phyloP scores from a whole-genome alignment of 2,797 vertebrate genomes.

The Gymnocypris eckloni region DNA sequence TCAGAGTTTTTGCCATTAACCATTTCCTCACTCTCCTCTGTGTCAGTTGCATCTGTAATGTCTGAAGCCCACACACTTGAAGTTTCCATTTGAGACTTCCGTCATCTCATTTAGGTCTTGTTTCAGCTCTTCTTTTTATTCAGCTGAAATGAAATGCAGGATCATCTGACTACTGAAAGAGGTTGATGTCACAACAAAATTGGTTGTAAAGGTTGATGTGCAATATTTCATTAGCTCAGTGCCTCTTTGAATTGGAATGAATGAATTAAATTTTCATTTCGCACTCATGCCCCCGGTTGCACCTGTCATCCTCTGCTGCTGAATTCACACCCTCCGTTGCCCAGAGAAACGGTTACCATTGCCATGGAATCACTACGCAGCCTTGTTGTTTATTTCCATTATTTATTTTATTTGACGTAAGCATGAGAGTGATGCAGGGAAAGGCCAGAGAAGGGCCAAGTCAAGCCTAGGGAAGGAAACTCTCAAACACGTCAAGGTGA shows the following conservation, averaged over 20 bases:
- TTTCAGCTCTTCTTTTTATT: not conserved
- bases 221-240: constrained; percentile 30
- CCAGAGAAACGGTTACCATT: constrained; percentile 51
- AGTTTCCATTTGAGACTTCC: not conserved
- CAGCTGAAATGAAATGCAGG: constrained; percentile 3
- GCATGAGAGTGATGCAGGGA: constrained; percentile 34
- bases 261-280: constrained; percentile 50
- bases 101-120: not conserved
- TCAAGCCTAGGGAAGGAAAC: not conserved
- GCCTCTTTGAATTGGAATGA: constrained; percentile 7
- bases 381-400: constrained; percentile 57
- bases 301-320: constrained; percentile 52
- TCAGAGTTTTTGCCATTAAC: not conserved
- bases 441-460: constrained; percentile 24
- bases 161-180: constrained; percentile 17
- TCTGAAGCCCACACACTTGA: not conserved
- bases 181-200: constrained; percentile 1
- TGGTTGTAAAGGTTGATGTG: constrained; percentile 6
- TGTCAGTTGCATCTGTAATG: not conserved
- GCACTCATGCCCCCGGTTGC: constrained; percentile 38
- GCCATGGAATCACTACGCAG: constrained; percentile 52
- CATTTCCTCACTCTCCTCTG: not conserved
- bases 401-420: constrained; percentile 45
- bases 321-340: constrained; percentile 57
- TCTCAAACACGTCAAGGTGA: not conserved